Conservation (phyloP, 2,888 invertebrate genomes). For the Melieria crassipennis region DNA sequence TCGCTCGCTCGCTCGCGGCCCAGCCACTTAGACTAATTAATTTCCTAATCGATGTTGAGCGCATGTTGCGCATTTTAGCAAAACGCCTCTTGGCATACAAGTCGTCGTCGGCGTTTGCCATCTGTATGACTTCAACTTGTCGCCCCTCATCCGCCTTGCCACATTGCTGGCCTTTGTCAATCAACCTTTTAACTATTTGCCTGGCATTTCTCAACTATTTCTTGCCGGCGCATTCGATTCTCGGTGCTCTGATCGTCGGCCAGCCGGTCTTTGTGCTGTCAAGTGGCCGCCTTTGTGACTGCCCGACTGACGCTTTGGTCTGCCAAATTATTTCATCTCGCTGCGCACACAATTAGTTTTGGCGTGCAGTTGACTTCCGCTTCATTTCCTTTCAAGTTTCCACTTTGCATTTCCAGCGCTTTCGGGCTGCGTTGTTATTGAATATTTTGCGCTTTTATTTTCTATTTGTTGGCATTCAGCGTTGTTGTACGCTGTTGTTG, state of each 20-base stretch:
- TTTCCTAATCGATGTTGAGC: not conserved
- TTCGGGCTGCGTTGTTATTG: too few relatives aligned
- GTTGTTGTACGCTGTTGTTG: not conserved
- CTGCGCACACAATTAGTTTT: slow-evolving; percentile 15
- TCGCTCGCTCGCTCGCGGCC: not conserved
- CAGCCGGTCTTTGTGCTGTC: not conserved
- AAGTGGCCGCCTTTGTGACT: slow-evolving; percentile 23
- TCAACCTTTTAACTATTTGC: not conserved
- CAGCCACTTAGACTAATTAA: not conserved
- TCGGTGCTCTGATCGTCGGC: not conserved
- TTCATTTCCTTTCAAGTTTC: not conserved
- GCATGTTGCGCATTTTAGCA: not conserved
- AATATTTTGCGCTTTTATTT: too few relatives aligned
- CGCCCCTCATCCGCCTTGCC: not conserved
- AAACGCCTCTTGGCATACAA: not conserved
- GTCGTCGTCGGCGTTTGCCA: not conserved
- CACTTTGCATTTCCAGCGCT: too few relatives aligned
- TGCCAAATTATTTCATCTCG: slow-evolving; percentile 9
- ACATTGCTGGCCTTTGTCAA: not conserved
- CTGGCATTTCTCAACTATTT: not conserved
- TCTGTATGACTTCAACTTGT: not conserved
- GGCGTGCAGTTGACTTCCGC: not conserved
- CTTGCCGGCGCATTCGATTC: not conserved
- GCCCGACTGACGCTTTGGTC: slow-evolving; percentile 2
- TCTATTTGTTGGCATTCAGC: too few relatives aligned